Evolutionary conservation across 2,797 vertebrate species (phyloP), one percentile per base, ranked within the genome.

Genomic region (Paratrypauchen microcephalus): DNA sequence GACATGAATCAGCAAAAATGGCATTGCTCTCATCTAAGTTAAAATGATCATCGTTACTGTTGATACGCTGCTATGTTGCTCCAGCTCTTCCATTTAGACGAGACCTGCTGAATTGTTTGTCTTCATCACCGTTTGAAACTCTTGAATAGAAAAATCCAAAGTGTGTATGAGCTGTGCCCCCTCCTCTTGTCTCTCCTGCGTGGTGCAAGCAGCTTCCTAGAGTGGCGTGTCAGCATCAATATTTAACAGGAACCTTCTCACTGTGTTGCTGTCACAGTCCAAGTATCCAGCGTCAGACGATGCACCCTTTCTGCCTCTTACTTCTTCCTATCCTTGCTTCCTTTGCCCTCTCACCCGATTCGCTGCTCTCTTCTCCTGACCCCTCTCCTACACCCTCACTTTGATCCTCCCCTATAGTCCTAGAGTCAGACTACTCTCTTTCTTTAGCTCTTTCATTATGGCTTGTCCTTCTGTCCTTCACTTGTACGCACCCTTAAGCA

Each of bases 181-280:
- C 61, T 75, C 59, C 16, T 30, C 66, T 61, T 66, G 48, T 69
- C 61, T 74, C 26, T 21, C 24, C 64, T 81, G 66, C 69, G 74
- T 61, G 73, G 68, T 48, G 65, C 58, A 64, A 75, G 63, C 47
- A 79, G 73, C 52, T 69, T 85, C 77, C 79, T 73, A 83, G 75
- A 84, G 72, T 75, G 74, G 70, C 69, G 76, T 79, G 83, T 87
- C 78, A 61, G 70, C 81, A 88, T 91, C 75, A 90, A 89, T 90
- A 87, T 90, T 91, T 89, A 88, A 89, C 75, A 58, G 71, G 67
- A 71, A 82, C 74, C 66, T 61, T 84, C 74, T 80, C 68, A 82
- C 76, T 72, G 66, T 82, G 75, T 81, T 85, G 80, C 78, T 75
- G 83, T 88, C 81, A 85, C 63, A 69, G 73, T 79, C 82, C 67